These are phyloP conservation scores for Hozukius guyotensis DNA, from an alignment of 2,797 vertebrate genomes.

Conservation along the genomic window DNA sequence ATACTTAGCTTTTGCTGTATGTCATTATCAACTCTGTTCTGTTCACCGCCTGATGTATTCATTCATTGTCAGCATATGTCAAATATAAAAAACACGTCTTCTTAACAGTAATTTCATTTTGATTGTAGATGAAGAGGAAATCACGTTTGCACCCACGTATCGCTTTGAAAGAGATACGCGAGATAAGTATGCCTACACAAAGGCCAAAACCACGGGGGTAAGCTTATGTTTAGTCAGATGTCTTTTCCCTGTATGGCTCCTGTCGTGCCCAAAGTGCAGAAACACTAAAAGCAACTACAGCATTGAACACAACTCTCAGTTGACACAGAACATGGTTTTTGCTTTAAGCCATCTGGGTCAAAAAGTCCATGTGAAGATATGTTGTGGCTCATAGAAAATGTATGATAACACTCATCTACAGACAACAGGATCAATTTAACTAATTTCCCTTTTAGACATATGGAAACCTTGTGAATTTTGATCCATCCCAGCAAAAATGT, in stretches of 20 bases:
- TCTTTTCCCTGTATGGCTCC: neutral
- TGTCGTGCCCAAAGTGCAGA: neutral
- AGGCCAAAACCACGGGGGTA: conserved; percentile 97
- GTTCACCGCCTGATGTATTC: neutral
- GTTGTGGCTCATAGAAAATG: neutral
- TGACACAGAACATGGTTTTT: neutral
- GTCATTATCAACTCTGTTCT: neutral
- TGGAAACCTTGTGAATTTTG: neutral
- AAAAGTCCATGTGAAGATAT: neutral
- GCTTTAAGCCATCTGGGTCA: neutral
- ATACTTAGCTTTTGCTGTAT: neutral
- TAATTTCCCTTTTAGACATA: neutral
- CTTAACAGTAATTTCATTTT: conserved; percentile 13
- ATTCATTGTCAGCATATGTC: neutral
- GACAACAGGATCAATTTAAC: neutral
- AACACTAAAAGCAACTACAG: neutral
- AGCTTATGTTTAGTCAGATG: conserved; percentile 50
- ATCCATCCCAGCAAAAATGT: neutral
- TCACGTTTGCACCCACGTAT: conserved; percentile 96
- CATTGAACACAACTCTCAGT: neutral
- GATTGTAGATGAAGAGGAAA: conserved; percentile 94
- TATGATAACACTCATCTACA: neutral
- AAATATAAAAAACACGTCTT: neutral
- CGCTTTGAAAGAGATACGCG: conserved; percentile 94
- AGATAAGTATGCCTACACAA: conserved; percentile 96